phyloP scores from a whole-genome alignment of 2,113 vertebrate genomes.

The Strix uralensis region DNA sequence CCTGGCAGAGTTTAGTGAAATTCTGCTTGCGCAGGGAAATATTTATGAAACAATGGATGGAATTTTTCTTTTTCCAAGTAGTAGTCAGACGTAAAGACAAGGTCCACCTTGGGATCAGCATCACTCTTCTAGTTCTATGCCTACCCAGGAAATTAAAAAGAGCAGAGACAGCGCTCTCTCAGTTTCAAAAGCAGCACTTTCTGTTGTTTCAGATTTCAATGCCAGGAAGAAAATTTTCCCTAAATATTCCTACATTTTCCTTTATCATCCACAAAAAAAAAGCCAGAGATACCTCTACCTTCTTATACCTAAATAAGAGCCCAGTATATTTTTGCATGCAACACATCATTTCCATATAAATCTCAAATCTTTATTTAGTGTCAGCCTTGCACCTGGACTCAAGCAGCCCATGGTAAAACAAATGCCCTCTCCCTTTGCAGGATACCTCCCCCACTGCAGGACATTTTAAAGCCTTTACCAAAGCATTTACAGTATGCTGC shows the following conservation, averaged over 20 bases:
- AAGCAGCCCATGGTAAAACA: neutral
- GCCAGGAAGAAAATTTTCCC: neutral
- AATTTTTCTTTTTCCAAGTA: neutral
- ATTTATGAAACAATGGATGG: neutral
- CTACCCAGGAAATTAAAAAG: neutral
- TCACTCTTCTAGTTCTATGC: neutral
- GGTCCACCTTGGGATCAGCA: neutral
- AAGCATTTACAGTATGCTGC: neutral
- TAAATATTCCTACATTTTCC: neutral
- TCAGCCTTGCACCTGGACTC: neutral
- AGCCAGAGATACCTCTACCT: neutral
- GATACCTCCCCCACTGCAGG: neutral
- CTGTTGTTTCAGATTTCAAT: neutral
- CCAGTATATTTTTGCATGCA: neutral
- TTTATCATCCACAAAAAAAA: neutral
- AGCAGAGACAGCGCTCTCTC: neutral
- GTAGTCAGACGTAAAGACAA: neutral
- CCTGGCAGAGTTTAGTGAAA: neutral
- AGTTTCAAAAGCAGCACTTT: neutral
- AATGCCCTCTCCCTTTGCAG: neutral
- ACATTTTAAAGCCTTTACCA: neutral
- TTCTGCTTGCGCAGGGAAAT: neutral
- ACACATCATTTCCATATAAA: neutral
- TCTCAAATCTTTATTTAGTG: neutral
- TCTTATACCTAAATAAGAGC: neutral